phyloP scores from a whole-genome alignment of 2,888 invertebrate genomes.

The Leucophenga maculata region DNA sequence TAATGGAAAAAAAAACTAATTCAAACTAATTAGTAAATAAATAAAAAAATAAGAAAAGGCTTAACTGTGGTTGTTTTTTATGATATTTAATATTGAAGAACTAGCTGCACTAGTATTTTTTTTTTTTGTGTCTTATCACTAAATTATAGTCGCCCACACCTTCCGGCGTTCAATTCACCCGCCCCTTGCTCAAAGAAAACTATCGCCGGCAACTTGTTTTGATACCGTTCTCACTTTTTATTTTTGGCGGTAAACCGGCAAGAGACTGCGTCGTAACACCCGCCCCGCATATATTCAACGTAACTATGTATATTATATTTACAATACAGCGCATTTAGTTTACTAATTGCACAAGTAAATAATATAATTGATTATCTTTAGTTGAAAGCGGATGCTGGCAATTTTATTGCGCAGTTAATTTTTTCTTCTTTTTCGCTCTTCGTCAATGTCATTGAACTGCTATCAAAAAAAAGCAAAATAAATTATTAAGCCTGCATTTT shows the following conservation, averaged over 20 bases:
- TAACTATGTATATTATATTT: background rate
- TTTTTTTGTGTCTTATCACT: too few relatives aligned
- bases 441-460: constrained; percentile 17
- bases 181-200: background rate
- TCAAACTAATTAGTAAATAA: background rate
- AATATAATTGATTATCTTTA: background rate
- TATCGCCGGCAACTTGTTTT: constrained; percentile 5
- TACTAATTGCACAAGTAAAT: constrained; percentile 5
- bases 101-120: too few relatives aligned
- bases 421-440: background rate
- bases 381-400: constrained; percentile 2
- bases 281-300: background rate
- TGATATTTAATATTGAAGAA: background rate
- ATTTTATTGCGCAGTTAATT: constrained; percentile 18
- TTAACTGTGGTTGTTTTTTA: background rate
- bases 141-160: too few relatives aligned
- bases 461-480: too few relatives aligned
- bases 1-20: background rate
- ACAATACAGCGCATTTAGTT: background rate
- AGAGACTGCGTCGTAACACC: too few relatives aligned
- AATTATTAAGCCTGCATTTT: too few relatives aligned
- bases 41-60: background rate
- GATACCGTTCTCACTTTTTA: background rate
- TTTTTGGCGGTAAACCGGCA: constrained; percentile 14
- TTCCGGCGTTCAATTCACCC: too few relatives aligned